Evolutionary conservation across 2,797 vertebrate genomes (phyloP).

Genomic region (Octomys mimax): DNA sequence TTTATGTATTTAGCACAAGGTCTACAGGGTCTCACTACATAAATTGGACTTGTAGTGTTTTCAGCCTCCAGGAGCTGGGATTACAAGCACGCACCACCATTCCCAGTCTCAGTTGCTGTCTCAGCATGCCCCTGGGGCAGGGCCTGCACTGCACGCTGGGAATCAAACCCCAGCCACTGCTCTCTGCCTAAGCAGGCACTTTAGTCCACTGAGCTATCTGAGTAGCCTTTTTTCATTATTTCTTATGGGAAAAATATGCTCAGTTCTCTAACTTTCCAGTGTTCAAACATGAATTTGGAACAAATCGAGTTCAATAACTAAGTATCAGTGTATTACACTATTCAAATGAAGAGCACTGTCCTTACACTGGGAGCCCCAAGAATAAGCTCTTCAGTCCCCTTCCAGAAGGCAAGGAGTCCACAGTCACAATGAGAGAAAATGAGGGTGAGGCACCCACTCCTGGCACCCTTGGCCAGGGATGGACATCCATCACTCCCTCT

Average conservation of each 20-base stretch:
- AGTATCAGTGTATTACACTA: neutral
- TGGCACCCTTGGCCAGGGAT: neutral
- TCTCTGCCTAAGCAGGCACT: no score
- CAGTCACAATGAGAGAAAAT: neutral
- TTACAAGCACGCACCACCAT: no score
- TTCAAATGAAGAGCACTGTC: neutral
- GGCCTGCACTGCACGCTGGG: no score
- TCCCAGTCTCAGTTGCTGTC: no score
- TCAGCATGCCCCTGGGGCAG: no score
- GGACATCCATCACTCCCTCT: accelerated
- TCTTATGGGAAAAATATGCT: neutral
- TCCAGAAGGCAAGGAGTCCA: neutral
- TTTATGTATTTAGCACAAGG: no score
- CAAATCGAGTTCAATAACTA: neutral
- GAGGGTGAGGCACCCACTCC: neutral
- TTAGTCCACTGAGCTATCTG: no score
- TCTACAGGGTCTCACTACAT: no score
- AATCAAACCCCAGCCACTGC: no score
- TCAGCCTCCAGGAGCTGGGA: no score
- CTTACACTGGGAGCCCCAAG: neutral
- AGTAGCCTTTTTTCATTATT: neutral
- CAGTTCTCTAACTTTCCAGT: neutral
- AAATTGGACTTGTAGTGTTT: no score
- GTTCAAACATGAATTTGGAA: neutral
- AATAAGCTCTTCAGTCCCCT: no score